Conservation (phyloP, 2,113 vertebrate species). For the Pavo muticus region DNA sequence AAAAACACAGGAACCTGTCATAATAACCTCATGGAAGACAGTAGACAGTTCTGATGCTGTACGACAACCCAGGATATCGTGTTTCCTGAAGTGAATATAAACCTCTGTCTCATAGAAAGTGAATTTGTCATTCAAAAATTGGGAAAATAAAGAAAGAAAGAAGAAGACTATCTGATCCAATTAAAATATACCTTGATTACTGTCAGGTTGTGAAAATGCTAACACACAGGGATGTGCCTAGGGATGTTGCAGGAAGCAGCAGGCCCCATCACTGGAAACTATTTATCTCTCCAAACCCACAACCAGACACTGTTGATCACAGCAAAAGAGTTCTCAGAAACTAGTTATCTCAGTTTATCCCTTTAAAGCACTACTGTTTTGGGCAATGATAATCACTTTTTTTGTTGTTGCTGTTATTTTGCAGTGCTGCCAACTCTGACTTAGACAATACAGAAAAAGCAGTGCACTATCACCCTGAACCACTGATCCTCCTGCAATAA, state of each 20-base stretch:
- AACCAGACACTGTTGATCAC: not conserved
- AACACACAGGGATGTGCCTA: not conserved
- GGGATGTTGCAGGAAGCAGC: not conserved
- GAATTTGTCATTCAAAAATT: constrained; percentile 11
- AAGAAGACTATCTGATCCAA: not conserved
- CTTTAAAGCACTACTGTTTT: not conserved
- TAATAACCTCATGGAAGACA: constrained; percentile 32
- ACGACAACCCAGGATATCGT: not conserved
- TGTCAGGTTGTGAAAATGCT: not conserved
- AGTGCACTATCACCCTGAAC: not conserved
- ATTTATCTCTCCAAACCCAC: not conserved
- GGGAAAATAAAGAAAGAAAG: not conserved
- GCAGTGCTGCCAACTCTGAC: not conserved
- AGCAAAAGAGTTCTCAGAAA: not conserved
- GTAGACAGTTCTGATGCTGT: not conserved
- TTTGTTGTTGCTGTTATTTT: not conserved
- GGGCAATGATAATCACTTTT: not conserved
- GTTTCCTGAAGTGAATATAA: not conserved
- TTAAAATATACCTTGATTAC: constrained; percentile 33
- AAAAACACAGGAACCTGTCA: constrained; percentile 43
- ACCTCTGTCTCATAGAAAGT: not conserved
- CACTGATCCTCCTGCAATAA: not conserved
- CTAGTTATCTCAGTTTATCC: not conserved
- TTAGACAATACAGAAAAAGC: not conserved
- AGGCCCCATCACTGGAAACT: not conserved